phyloP scores from a whole-genome alignment of 1,140 invertebrate species.

The Chionoecetes opilio region DNA sequence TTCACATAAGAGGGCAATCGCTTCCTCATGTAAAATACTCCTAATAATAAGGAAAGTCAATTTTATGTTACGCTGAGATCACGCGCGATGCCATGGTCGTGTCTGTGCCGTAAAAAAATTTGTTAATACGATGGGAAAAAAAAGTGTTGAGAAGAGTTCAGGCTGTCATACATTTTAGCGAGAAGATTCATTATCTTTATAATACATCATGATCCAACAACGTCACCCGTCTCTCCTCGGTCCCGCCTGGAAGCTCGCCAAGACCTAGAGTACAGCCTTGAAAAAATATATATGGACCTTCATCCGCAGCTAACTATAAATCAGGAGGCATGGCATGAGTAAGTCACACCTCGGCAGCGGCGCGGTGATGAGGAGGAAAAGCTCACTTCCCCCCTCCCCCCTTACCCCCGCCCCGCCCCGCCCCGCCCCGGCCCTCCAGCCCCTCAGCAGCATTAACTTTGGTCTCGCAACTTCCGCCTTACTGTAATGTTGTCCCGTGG shows the following conservation, averaged over 20 bases:
- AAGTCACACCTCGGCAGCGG: slow-evolving; percentile 3
- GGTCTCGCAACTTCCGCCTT: neutral
- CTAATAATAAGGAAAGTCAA: too few species aligned
- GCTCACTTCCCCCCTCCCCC: neutral
- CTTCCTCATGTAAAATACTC: too few species aligned
- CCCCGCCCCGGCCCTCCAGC: neutral
- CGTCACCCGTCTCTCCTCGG: neutral
- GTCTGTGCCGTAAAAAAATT: neutral
- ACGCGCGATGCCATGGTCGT: neutral
- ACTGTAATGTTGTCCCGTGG: slow-evolving; percentile 5
- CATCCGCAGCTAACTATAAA: slow-evolving; percentile 28
- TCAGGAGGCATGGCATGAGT: slow-evolving; percentile 4
- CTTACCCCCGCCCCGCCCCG: neutral
- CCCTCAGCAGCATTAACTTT: slow-evolving; percentile 3
- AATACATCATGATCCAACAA: slow-evolving; percentile 21
- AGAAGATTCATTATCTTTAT: slow-evolving; percentile 7
- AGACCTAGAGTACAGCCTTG: neutral
- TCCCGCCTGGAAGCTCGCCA: slow-evolving; percentile 13
- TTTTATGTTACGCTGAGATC: too few species aligned
- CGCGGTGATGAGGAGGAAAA: neutral
- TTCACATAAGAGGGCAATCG: too few species aligned
- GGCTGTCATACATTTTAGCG: neutral
- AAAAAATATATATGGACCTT: slow-evolving; percentile 31
- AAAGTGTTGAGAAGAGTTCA: neutral
- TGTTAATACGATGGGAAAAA: neutral